These are phyloP conservation scores for Tyria jacobaeae DNA, from an alignment of 2,888 invertebrate genomes.

Conservation along the genomic window DNA sequence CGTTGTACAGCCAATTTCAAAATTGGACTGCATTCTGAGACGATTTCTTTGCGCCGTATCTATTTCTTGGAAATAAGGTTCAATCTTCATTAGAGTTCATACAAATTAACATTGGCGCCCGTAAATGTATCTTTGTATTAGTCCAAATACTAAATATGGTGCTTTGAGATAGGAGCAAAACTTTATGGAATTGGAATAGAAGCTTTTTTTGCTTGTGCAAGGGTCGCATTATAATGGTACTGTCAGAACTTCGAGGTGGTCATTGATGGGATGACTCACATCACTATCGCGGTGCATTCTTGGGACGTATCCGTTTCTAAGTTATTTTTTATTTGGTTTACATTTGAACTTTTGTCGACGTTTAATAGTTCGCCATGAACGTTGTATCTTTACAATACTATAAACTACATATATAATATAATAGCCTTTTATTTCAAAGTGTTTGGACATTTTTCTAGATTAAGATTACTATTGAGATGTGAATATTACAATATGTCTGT, in stretches of 20 bases:
- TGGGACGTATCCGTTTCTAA: constrained; percentile 77
- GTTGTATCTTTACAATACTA: constrained; percentile 23
- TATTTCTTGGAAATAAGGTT: constrained; percentile 39
- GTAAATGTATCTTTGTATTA: constrained; percentile 62
- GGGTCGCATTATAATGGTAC: constrained; percentile 50
- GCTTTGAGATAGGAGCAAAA: constrained; percentile 41
- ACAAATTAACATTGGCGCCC: constrained; percentile 50
- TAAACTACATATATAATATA: no score
- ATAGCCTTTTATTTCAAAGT: no score
- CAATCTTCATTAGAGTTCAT: constrained; percentile 29
- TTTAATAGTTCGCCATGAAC: constrained; percentile 61
- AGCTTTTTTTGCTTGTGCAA: constrained; percentile 47
- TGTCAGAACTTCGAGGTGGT: constrained; percentile 73
- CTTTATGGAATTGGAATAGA: constrained; percentile 49
- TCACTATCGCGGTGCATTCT: constrained; percentile 78
- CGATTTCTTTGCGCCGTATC: constrained; percentile 24
- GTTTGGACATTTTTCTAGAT: no score
- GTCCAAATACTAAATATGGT: constrained; percentile 53
- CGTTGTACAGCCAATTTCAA: constrained; percentile 52
- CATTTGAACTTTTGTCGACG: constrained; percentile 66
- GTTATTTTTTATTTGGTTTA: constrained; percentile 66
- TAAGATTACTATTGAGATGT: no score
- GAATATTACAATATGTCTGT: no score
- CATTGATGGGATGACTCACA: constrained; percentile 80
- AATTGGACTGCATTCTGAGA: constrained; percentile 28